A percentile compares a stretch with the other conserved stretches of the same genome.
These are phyloP conservation scores for Danaus melanippus DNA, from an alignment of 1,140 invertebrate genomes.

Conservation along the genomic window DNA sequence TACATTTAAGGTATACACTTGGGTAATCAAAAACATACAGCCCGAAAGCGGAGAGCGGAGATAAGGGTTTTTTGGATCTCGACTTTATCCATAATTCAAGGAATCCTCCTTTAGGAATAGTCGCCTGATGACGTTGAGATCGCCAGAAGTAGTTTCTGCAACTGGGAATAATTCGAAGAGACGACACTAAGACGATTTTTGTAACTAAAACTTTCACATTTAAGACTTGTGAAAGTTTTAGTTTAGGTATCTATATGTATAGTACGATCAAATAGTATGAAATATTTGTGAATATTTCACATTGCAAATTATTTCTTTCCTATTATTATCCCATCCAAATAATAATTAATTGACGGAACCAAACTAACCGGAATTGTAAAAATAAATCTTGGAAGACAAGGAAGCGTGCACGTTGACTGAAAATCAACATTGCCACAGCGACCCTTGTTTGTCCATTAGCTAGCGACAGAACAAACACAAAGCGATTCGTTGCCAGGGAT, in stretches of 20 bases:
- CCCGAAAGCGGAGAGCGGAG: conserved; percentile 13
- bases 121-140: conserved; percentile 30
- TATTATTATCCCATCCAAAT: conserved; percentile 20
- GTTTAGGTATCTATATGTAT: too few relatives aligned
- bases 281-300: too few relatives aligned
- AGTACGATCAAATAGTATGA: too few relatives aligned
- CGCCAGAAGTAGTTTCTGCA: conserved; percentile 24
- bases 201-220: too few relatives aligned
- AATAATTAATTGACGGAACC: conserved; percentile 17
- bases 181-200: conserved; percentile 8
- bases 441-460: conserved; percentile 64
- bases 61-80: conserved; percentile 24
- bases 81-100: conserved; percentile 39
- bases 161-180: conserved; percentile 20
- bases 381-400: conserved; percentile 52
- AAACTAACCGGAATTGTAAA: conserved; percentile 17
- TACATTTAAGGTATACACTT: conserved; percentile 12
- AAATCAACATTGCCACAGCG: conserved; percentile 54
- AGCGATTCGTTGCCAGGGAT: conserved; percentile 40
- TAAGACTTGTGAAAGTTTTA: too few relatives aligned
- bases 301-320: background rate
- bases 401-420: conserved; percentile 45
- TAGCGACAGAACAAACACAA: conserved; percentile 47
- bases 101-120: conserved; percentile 28
- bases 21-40: conserved; percentile 22